Evolutionary conservation across 2,888 invertebrate species (phyloP), one percentile per base, ranked within the genome.

Genomic region (Stenotaenia linearis): DNA sequence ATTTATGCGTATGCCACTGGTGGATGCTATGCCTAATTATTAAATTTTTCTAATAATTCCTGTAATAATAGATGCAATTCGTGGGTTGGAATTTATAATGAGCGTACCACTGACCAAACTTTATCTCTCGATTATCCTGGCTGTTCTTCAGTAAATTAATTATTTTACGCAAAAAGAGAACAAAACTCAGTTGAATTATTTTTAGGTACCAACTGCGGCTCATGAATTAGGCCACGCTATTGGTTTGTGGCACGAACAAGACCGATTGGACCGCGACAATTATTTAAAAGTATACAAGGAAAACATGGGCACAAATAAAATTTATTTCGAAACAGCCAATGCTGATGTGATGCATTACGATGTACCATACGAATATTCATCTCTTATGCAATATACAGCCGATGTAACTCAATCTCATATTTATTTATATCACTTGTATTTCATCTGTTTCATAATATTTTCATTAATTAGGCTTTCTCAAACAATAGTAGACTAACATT

Each of bases 161-260:
- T 9, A 23, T 9, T 21, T 7, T 21, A 3, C 12, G 6, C 21
- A 56, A 21, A 21, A 56, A 56, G 1, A 56, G 6, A 56, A 21
- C 3, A 40, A 40, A 7, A 40, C 12, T 15, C 15, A 40, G 7
- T 7, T 40, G 10, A 2, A 9, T 15, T 40, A 12, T 15, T 9
- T 77, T 77, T 35, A 35, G 35, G 23, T 77, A 23, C 78, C 45
- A 50, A 35, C 35, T 23, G n/a, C 56, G 12, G 23, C 25, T 2
- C 79, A 79, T 37, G 79, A 79, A 74, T 74, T 74, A 18, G 79
- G 79, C 23, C 79, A 79, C 23, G 75, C 74, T 3, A 69, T 75
- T 79, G 79, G 79, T 18, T 35, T 79, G 21, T 79, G 37, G 35
- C 79, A 79, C 37, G 74, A 79, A 37, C 79, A 79, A 75, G 75